A percentile compares a stretch with the other conserved stretches of the same genome.
Evolutionary conservation across 2,797 vertebrate species (phyloP).

Genomic region (Poeciliopsis turneri): DNA sequence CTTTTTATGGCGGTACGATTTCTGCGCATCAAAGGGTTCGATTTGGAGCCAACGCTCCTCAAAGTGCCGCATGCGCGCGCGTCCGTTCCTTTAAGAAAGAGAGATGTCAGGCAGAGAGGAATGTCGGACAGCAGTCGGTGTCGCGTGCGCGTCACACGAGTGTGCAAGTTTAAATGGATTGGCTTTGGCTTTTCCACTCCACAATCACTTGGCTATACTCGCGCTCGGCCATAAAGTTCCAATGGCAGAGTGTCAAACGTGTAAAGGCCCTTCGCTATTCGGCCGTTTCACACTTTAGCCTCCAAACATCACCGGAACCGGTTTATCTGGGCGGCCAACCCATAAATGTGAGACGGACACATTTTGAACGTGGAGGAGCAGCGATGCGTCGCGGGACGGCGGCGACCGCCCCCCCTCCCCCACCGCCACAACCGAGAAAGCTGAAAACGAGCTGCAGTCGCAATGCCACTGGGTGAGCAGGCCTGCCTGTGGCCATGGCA

Average conservation of each 20-base stretch:
- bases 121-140: constrained; percentile 47
- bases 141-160: constrained; percentile 59
- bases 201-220: constrained; percentile 43
- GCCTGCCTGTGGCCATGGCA: constrained; percentile 63
- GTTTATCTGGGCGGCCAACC: constrained; percentile 38
- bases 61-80: constrained; percentile 34
- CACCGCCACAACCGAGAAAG: constrained; percentile 42
- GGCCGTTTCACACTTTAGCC: constrained; percentile 37
- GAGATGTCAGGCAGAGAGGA: constrained; percentile 25
- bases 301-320: constrained; percentile 29
- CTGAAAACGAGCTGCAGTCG: constrained; percentile 67
- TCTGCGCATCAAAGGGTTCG: constrained; percentile 57
- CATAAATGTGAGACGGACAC: constrained; percentile 28
- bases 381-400: constrained; percentile 68
- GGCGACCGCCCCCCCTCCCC: constrained; percentile 47
- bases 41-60: constrained; percentile 48
- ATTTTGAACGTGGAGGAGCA: constrained; percentile 30
- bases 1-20: constrained; percentile 45
- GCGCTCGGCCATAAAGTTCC: constrained; percentile 53
- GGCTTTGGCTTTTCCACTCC: constrained; percentile 51
- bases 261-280: constrained; percentile 46
- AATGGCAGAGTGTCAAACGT: constrained; percentile 40
- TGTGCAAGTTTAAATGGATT: constrained; percentile 67
- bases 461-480: constrained; percentile 61
- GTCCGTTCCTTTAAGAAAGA: constrained; percentile 29